Percentiles rank a stretch among this genome's conserved stretches.
Evolutionary conservation across 2,797 vertebrate species (phyloP).

Genomic region (Emys orbicularis): DNA sequence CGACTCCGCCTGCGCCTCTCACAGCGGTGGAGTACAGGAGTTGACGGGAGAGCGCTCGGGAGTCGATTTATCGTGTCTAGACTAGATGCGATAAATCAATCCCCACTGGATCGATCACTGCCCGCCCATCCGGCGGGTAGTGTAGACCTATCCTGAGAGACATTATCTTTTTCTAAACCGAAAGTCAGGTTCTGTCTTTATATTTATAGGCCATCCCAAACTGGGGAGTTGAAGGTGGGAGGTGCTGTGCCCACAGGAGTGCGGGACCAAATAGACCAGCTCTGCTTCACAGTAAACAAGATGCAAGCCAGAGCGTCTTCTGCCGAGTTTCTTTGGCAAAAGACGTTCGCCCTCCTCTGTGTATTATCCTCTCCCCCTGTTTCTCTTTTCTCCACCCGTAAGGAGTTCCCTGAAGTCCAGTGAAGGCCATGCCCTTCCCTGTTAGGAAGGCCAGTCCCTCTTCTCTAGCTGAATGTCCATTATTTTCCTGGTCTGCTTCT

Average conservation of each 20-base stretch:
- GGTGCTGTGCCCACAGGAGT: neutral
- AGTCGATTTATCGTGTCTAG: too few relatives aligned
- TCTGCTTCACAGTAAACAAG: neutral
- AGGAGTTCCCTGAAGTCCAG: fast-evolving
- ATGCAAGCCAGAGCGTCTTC: neutral
- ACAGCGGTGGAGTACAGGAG: too few relatives aligned
- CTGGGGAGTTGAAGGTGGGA: neutral
- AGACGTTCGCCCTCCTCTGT: neutral
- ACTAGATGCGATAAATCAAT: too few relatives aligned
- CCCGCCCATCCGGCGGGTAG: too few relatives aligned
- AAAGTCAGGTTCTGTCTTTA: neutral
- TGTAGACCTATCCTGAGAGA: neutral
- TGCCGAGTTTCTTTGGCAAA: neutral
- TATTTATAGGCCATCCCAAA: neutral
- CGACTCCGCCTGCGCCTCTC: too few relatives aligned
- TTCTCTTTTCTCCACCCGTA: neutral
- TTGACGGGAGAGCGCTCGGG: too few relatives aligned
- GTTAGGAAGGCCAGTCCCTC: neutral
- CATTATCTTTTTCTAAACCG: neutral
- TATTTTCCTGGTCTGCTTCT: neutral
- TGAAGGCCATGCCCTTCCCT: fast-evolving
- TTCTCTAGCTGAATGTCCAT: neutral
- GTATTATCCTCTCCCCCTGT: fast-evolving
- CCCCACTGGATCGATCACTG: too few relatives aligned
- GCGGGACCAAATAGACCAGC: neutral